Evolutionary conservation across 2,113 vertebrate species (phyloP).

Genomic region (Probosciger aterrimus): DNA sequence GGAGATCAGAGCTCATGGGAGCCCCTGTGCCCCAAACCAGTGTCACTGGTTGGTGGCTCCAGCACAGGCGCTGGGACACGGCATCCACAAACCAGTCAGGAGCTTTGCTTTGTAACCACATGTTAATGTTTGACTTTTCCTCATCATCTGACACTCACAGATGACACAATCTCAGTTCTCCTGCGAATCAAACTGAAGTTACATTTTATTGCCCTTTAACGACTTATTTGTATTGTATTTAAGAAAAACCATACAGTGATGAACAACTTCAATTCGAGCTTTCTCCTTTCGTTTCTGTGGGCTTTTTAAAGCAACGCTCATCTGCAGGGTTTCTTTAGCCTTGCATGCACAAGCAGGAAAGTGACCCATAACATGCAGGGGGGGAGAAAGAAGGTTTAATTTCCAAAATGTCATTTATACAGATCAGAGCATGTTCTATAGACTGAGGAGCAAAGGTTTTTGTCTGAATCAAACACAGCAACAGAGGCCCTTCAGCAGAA

Average conservation of each 20-base stretch:
- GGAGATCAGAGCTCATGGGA: not conserved
- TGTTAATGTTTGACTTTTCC: not conserved
- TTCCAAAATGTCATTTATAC: not conserved
- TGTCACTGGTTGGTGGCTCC: not conserved
- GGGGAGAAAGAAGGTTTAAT: not conserved
- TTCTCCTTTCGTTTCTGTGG: not conserved
- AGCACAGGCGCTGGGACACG: accelerated
- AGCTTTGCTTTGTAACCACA: accelerated
- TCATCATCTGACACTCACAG: not conserved
- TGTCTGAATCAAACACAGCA: not conserved
- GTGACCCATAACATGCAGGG: not conserved
- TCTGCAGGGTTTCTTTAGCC: not conserved
- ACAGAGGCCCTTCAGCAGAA: not conserved
- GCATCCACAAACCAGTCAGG: not conserved
- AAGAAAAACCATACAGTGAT: not conserved
- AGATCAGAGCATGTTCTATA: conserved; percentile 43
- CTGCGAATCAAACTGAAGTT: not conserved
- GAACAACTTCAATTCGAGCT: not conserved
- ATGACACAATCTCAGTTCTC: not conserved
- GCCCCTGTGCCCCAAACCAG: not conserved
- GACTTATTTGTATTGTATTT: not conserved
- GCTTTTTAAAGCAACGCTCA: not conserved
- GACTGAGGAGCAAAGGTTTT: not conserved
- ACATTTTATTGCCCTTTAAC: not conserved
- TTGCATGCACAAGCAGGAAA: not conserved